Conservation (phyloP, 2,113 vertebrate genomes). For the Pelecanoides urinatrix region DNA sequence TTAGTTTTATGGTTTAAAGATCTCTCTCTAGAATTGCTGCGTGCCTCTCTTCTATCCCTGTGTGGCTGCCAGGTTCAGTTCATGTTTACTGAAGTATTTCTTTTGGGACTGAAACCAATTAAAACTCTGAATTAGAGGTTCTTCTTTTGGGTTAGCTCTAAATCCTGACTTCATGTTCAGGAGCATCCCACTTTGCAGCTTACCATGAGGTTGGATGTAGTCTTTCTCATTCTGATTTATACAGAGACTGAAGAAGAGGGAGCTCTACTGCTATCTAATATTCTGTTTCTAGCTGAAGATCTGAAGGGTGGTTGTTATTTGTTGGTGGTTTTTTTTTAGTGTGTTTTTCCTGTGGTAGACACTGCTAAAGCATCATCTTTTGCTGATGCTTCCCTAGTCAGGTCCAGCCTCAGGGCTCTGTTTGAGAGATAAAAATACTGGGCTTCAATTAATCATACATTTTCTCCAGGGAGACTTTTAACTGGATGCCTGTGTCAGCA, state of each 20-base stretch:
- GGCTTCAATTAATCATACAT: background rate
- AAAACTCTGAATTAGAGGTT: background rate
- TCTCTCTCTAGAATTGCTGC: background rate
- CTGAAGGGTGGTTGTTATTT: background rate
- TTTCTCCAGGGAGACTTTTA: background rate
- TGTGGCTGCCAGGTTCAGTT: background rate
- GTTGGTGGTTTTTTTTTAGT: background rate
- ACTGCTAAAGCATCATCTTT: background rate
- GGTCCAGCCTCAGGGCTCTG: background rate
- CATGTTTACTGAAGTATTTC: background rate
- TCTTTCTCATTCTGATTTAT: background rate
- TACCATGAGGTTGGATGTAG: background rate
- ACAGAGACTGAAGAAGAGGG: background rate
- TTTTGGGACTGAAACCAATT: background rate
- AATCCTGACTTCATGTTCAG: background rate
- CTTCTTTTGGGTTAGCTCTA: background rate
- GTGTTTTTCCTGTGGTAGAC: background rate
- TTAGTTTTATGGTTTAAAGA: background rate
- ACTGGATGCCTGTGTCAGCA: background rate
- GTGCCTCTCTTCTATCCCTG: background rate
- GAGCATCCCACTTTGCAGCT: background rate
- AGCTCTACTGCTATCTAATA: background rate
- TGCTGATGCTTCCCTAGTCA: background rate
- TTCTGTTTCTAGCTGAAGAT: background rate
- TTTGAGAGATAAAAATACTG: background rate